These are phyloP conservation scores for Serinus canaria DNA, from an alignment of 2,113 vertebrate species.

Conservation along the genomic window DNA sequence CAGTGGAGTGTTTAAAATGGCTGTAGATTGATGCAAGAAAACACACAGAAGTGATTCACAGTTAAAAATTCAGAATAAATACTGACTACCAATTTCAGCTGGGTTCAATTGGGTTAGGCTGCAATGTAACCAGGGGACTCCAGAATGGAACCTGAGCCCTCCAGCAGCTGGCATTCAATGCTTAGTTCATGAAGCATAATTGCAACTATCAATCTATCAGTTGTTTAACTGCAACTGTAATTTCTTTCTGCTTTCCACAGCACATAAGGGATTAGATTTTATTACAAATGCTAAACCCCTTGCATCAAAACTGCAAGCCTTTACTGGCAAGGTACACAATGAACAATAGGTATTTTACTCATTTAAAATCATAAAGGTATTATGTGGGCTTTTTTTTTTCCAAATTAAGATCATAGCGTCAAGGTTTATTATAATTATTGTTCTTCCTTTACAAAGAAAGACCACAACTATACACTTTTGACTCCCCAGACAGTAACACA, in stretches of 20 bases:
- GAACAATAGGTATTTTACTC: not conserved
- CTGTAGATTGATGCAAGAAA: not conserved
- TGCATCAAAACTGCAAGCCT: not conserved
- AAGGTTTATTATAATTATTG: not conserved
- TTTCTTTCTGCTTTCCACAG: not conserved
- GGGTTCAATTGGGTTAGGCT: not conserved
- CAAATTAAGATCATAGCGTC: not conserved
- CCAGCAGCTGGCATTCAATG: not conserved
- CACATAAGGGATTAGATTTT: not conserved
- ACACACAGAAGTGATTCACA: not conserved
- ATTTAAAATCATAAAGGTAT: not conserved
- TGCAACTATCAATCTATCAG: not conserved
- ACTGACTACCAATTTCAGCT: not conserved
- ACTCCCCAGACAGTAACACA: not conserved
- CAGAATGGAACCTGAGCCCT: not conserved
- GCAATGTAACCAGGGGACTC: not conserved
- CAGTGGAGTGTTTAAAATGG: not conserved
- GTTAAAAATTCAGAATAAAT: not conserved
- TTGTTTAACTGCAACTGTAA: not conserved
- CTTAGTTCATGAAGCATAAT: not conserved
- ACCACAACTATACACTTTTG: not conserved
- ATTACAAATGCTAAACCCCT: not conserved
- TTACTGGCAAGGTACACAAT: not conserved
- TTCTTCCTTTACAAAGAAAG: not conserved
- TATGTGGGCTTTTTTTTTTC: not conserved